Conservation (phyloP, 2,888 invertebrate genomes). For the Trypoxylon attenuatum region DNA sequence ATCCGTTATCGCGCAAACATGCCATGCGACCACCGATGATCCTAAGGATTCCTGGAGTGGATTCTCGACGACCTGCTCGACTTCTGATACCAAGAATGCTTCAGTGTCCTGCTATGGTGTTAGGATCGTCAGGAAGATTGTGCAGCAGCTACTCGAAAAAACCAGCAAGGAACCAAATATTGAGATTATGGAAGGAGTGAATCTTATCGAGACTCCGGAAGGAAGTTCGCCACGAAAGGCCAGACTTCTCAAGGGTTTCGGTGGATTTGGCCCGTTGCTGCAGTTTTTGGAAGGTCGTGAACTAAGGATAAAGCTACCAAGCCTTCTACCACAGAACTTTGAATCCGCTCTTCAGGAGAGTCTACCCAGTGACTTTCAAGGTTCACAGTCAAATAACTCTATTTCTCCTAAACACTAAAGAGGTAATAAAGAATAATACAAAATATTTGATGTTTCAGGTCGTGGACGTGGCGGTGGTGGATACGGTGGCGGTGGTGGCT, state of each 20-base stretch:
- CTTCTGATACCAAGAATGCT: constrained; percentile 63
- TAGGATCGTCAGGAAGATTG: constrained; percentile 75
- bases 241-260: constrained; percentile 68
- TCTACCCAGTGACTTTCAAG: constrained; percentile 75
- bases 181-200: constrained; percentile 80
- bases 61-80: constrained; percentile 52
- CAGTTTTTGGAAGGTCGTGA: constrained; percentile 84
- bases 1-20: constrained; percentile 3
- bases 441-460: constrained; percentile 15
- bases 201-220: constrained; percentile 78
- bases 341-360: constrained; percentile 78
- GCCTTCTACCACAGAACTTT: constrained; percentile 81
- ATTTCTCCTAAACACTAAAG: neutral
- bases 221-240: constrained; percentile 74
- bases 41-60: constrained; percentile 54
- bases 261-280: constrained; percentile 79
- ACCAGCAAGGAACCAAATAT: constrained; percentile 76
- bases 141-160: constrained; percentile 77
- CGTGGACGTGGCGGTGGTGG: constrained; percentile 19
- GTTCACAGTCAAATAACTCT: constrained; percentile 56
- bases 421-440: neutral
- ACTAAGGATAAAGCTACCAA: constrained; percentile 82
- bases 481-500: constrained; percentile 12
- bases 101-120: constrained; percentile 76
- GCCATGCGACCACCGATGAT: constrained; percentile 15